These are phyloP conservation scores for Brachypalpus laphriformis DNA, from an alignment of 2,888 invertebrate genomes.

Conservation along the genomic window DNA sequence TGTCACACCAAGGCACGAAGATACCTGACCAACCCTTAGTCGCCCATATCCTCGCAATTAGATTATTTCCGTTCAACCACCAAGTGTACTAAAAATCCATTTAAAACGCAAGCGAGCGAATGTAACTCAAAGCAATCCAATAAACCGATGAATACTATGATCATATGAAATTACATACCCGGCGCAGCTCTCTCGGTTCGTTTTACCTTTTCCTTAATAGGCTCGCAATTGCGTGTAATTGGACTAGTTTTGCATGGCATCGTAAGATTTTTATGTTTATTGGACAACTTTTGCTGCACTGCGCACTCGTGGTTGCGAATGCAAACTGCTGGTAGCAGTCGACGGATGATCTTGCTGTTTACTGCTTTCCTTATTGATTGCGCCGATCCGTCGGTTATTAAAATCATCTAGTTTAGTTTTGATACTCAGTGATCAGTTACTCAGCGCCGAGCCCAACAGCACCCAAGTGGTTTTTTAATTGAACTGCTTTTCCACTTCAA, in stretches of 20 bases:
- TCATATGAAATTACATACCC: constrained; percentile 71
- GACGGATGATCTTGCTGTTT: constrained; percentile 54
- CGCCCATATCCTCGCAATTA: constrained; percentile 71
- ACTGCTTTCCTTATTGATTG: constrained; percentile 37
- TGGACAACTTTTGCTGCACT: constrained; percentile 62
- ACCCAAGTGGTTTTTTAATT: constrained; percentile 52
- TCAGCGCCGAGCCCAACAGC: too few relatives aligned
- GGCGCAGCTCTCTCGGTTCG: constrained; percentile 24
- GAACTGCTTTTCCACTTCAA: constrained; percentile 21
- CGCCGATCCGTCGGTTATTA: constrained; percentile 47
- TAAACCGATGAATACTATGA: constrained; percentile 60
- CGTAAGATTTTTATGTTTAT: constrained; percentile 71
- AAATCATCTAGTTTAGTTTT: constrained; percentile 48
- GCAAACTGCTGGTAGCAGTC: constrained; percentile 47
- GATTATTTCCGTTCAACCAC: constrained; percentile 64
- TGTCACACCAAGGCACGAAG: constrained; percentile 67
- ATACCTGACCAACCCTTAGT: constrained; percentile 67
- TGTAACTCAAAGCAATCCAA: constrained; percentile 61
- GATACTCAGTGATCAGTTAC: constrained; percentile 7
- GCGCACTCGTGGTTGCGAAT: constrained; percentile 27
- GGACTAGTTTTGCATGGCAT: constrained; percentile 71
- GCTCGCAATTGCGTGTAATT: constrained; percentile 71
- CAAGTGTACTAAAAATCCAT: constrained; percentile 51
- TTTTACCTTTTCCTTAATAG: constrained; percentile 69
- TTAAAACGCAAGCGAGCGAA: constrained; percentile 51